A percentile compares a stretch with the other conserved stretches of the same genome.
Evolutionary conservation across 2,888 invertebrate species (phyloP).

Genomic region (Athripsodes cinereus): DNA sequence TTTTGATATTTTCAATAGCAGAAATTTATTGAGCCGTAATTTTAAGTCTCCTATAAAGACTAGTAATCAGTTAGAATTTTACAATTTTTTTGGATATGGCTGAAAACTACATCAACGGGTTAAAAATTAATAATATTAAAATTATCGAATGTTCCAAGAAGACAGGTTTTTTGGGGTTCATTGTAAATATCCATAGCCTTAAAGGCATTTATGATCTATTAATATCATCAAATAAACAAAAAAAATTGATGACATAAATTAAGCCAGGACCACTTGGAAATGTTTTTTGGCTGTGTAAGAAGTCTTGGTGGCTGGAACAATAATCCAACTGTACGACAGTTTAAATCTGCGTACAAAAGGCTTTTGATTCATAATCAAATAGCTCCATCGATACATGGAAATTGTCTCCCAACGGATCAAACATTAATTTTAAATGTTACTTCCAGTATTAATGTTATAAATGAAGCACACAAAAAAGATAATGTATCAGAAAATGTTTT

Average conservation of each 20-base stretch:
- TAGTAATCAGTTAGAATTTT: not conserved
- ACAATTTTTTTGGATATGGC: not conserved
- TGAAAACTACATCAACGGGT: not conserved
- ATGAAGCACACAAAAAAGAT: no score
- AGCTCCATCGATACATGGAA: not conserved
- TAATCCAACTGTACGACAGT: conserved; percentile 4
- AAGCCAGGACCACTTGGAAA: not conserved
- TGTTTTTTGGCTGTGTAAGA: not conserved
- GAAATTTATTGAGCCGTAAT: not conserved
- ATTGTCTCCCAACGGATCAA: not conserved
- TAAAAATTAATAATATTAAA: not conserved
- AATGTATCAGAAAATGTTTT: no score
- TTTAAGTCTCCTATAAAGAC: not conserved
- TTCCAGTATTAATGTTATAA: not conserved
- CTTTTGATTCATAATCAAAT: not conserved
- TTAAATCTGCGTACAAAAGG: not conserved
- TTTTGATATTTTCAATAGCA: not conserved
- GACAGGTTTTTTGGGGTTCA: no score
- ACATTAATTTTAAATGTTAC: not conserved
- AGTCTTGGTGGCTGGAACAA: not conserved
- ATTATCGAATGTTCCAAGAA: not conserved
- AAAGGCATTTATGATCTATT: not conserved
- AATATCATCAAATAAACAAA: not conserved
- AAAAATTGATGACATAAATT: not conserved
- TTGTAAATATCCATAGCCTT: no score